phyloP scores from a whole-genome alignment of 92 coral and sea anemone species.

The Parazoanthus darwini region DNA sequence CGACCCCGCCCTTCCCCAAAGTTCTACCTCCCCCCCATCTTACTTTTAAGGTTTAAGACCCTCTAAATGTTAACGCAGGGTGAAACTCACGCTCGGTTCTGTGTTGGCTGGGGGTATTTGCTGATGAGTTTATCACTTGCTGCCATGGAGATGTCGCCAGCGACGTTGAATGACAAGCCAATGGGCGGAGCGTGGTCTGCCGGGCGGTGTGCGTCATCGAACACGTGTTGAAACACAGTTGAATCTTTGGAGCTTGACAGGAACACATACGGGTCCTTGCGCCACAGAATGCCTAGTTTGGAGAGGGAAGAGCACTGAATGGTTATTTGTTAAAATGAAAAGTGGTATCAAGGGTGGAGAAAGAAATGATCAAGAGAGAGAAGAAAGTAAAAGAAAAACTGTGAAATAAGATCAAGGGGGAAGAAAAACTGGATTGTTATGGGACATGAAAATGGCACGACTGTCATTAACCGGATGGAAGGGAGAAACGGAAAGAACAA shows the following conservation, averaged over 20 bases:
- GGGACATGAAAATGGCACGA: not conserved
- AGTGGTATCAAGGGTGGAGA: not conserved
- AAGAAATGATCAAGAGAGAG: not conserved
- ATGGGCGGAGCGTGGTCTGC: slow-evolving; percentile 94
- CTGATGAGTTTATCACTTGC: slow-evolving; percentile 72
- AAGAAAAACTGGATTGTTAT: not conserved
- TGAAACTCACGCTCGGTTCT: slow-evolving; percentile 54
- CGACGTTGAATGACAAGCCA: slow-evolving; percentile 80
- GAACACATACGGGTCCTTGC: slow-evolving; percentile 89
- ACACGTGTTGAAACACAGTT: slow-evolving; percentile 84
- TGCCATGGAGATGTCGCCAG: slow-evolving; percentile 92
- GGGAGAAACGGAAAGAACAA: not conserved
- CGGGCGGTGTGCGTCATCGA: slow-evolving; percentile 90
- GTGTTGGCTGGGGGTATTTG: slow-evolving; percentile 50
- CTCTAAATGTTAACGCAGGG: not conserved
- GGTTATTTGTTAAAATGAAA: not conserved
- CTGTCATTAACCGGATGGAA: not conserved
- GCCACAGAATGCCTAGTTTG: slow-evolving; percentile 81
- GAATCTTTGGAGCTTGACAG: slow-evolving; percentile 94
- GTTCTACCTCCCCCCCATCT: not conserved
- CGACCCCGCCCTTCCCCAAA: not conserved
- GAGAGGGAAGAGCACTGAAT: not conserved
- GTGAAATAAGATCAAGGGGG: too few relatives aligned
- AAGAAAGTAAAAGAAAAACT: too few relatives aligned
- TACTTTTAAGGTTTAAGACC: too few relatives aligned